Evolutionary conservation across 2,888 invertebrate genomes (phyloP).

Genomic region (Clivina fossor): DNA sequence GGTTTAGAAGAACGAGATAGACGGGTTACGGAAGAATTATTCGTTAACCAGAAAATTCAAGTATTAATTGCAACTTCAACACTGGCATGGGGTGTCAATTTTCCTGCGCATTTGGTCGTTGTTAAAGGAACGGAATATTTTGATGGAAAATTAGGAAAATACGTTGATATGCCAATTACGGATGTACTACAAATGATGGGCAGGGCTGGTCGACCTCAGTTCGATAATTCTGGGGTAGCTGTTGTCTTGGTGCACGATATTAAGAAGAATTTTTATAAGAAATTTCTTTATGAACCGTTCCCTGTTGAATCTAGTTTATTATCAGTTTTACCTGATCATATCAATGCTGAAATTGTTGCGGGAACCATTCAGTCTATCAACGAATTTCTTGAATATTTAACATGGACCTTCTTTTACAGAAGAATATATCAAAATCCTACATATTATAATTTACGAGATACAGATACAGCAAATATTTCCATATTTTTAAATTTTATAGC

Average conservation of each 20-base stretch:
- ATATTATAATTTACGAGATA: constrained; percentile 79
- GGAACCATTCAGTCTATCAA: constrained; percentile 92
- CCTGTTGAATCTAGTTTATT: constrained; percentile 96
- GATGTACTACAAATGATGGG: constrained; percentile 99
- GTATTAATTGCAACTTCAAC: constrained; percentile 96
- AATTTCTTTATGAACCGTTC: constrained; percentile 98
- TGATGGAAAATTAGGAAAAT: constrained; percentile 93
- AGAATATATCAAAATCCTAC: constrained; percentile 89
- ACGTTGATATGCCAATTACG: constrained; percentile 99
- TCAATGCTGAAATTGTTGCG: constrained; percentile 96
- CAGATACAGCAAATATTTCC: constrained; percentile 70
- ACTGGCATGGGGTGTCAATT: constrained; percentile 98
- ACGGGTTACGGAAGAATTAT: constrained; percentile 88
- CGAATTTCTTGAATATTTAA: constrained; percentile 93
- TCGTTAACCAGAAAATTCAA: constrained; percentile 94
- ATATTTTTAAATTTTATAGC: constrained; percentile 79
- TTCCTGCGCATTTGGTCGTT: constrained; percentile 97
- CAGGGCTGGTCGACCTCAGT: constrained; percentile 96
- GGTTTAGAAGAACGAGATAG: constrained; percentile 93
- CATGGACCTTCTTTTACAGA: constrained; percentile 98
- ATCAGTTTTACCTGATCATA: constrained; percentile 89
- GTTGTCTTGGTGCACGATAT: constrained; percentile 91
- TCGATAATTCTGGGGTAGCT: constrained; percentile 88
- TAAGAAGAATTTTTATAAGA: constrained; percentile 98
- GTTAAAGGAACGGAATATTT: constrained; percentile 98